Evolutionary conservation across 2,797 vertebrate species (phyloP).

Genomic region (Enteromius paludinosus): DNA sequence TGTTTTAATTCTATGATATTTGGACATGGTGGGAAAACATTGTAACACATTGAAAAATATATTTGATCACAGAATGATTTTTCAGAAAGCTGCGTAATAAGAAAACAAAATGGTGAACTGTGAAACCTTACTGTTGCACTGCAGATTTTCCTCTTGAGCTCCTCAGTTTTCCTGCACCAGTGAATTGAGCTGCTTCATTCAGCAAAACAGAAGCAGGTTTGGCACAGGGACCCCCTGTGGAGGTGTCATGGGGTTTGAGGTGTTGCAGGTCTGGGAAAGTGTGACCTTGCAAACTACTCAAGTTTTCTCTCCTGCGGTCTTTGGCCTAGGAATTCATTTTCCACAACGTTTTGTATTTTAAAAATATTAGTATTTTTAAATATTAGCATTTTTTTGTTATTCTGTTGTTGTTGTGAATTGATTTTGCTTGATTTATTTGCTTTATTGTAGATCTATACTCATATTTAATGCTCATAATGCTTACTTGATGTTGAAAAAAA

Average conservation of each 20-base stretch:
- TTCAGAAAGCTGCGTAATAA: background rate
- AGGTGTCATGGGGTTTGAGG: background rate
- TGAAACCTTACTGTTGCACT: constrained; percentile 4
- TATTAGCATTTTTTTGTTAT: background rate
- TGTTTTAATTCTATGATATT: background rate
- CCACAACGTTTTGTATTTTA: background rate
- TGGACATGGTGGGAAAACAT: background rate
- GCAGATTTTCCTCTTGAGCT: background rate
- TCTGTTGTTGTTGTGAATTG: background rate
- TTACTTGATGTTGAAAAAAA: background rate
- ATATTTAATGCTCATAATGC: background rate
- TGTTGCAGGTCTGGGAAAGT: background rate
- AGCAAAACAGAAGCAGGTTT: constrained; percentile 20
- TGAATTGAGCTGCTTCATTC: constrained; percentile 15
- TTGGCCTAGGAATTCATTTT: background rate
- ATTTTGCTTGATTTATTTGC: background rate
- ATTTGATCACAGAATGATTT: background rate
- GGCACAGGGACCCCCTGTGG: background rate
- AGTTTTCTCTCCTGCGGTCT: background rate
- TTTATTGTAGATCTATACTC: background rate
- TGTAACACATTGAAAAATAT: background rate
- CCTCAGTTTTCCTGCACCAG: background rate
- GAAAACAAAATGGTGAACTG: background rate
- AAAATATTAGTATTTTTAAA: background rate
- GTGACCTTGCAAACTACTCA: background rate